Conservation (phyloP, 2,888 invertebrate genomes). For the Orthosia gothica region DNA sequence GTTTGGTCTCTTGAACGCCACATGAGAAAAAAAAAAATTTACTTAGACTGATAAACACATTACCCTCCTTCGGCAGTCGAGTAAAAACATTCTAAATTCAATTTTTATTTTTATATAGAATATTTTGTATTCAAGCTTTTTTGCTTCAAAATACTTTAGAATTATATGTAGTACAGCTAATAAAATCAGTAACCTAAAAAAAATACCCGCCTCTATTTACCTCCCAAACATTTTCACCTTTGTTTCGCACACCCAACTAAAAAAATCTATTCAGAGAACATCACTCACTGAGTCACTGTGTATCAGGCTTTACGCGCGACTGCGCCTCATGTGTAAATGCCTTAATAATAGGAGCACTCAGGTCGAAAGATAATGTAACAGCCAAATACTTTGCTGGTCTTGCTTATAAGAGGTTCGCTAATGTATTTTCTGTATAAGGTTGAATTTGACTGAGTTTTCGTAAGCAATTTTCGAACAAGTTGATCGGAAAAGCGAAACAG, state of each 20-base stretch:
- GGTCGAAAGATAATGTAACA: slow-evolving; percentile 73
- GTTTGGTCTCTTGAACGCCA: no score
- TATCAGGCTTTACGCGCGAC: slow-evolving; percentile 72
- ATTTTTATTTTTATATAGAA: no score
- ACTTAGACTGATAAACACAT: no score
- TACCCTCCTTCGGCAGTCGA: no score
- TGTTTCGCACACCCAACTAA: slow-evolving; percentile 49
- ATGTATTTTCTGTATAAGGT: slow-evolving; percentile 47
- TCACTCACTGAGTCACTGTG: slow-evolving; percentile 53
- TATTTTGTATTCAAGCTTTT: no score
- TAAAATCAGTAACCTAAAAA: not conserved
- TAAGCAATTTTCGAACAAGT: not conserved
- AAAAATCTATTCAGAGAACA: slow-evolving; percentile 61
- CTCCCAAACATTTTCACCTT: slow-evolving; percentile 30
- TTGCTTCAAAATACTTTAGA: not conserved
- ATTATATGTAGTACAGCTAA: not conserved
- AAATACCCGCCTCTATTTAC: not conserved
- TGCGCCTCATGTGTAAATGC: slow-evolving; percentile 64
- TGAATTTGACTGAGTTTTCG: slow-evolving; percentile 7
- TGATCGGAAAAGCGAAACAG: slow-evolving; percentile 4
- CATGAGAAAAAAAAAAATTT: no score
- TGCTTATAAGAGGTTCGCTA: slow-evolving; percentile 44
- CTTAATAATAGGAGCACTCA: slow-evolving; percentile 74
- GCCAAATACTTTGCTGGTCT: slow-evolving; percentile 53
- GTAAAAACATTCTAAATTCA: no score